Percentiles rank a stretch among this genome's conserved stretches.
These are phyloP conservation scores for Plagiodera versicolora DNA, from an alignment of 2,888 invertebrate species.

Conservation along the genomic window DNA sequence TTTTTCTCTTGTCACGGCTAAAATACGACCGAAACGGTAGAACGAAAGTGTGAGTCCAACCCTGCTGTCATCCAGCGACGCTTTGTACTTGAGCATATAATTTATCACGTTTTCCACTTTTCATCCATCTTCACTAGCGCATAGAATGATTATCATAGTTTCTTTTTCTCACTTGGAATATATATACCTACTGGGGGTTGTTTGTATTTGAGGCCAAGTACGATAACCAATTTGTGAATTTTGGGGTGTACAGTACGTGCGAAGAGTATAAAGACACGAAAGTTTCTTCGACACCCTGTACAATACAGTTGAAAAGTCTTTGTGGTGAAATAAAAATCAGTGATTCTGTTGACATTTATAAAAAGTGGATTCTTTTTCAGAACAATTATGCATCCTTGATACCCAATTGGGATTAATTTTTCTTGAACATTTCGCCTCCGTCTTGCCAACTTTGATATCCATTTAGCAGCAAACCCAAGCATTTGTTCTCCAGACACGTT, in stretches of 20 bases:
- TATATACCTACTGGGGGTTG: no score
- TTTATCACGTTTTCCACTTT: slow-evolving; percentile 33
- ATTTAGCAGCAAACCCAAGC: not conserved
- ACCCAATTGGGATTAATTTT: not conserved
- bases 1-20: not conserved
- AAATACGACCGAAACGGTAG: not conserved
- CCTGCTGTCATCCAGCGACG: slow-evolving; percentile 5
- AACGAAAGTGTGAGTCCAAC: slow-evolving; percentile 13
- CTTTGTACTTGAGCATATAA: slow-evolving; percentile 14
- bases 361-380: no score
- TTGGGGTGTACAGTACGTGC: no score
- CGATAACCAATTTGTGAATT: no score
- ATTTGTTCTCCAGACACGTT: slow-evolving; percentile 8
- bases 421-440: not conserved
- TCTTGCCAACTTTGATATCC: slow-evolving; percentile 5
- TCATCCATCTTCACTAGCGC: slow-evolving; percentile 35
- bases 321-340: no score
- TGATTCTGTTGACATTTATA: no score
- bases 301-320: no score
- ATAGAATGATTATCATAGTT: slow-evolving; percentile 30
- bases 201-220: no score
- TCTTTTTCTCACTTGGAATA: slow-evolving; percentile 7
- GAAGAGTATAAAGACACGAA: no score
- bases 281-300: no score
- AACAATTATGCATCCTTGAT: no score